Base-by-base conservation (phyloP, 2,113 vertebrate genomes). In the Ptilorrhoa leucosticta region DNA sequence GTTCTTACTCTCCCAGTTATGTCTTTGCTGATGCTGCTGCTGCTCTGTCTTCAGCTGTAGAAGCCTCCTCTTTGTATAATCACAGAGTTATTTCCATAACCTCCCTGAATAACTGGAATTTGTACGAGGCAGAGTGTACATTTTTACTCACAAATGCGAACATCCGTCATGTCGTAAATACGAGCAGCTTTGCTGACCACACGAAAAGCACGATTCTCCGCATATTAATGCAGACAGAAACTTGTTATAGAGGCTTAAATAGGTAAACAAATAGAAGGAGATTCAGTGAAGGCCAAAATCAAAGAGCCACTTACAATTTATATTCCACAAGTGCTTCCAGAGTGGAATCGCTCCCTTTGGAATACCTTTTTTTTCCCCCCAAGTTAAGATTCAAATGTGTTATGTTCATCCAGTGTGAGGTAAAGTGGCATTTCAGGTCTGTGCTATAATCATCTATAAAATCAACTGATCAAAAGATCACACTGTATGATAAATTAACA, bases 291-390 rank as follows among this genome's bases (percentile, higher is more conserved):
- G 24, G 35, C 11, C 27, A 60, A 78, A 73, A 71, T 37, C 22
- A 61, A 60, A 31, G 37, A 66, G 9, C 22, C 2, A 40, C 18
- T 75, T 28, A 24, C 3, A 48, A 40, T 70, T 82, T 50, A 5
- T 51, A 8, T 13, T 22, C 4, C 11, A 37, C 17, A 60, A 42
- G 3, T 33, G 7, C 33, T 71, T 71, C 68, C 76, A 79, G 26
- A 68, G 6, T 48, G 13, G 33, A 58, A 45, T 37, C 47, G 3
- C 5, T 89, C 11, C 4, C 24, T 83, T 72, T 13, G 12, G 6
- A 73, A 75, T 20, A 0, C 7, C 5, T 2, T 3, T 22, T 10
- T 3, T 3, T 6, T 2, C 2, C 10, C 10, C 15, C 9, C 1
- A n/a, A 22, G 56, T 69, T 65, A 42, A n/a, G 15, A 37, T 50